Percentiles rank a stretch among this genome's conserved stretches.
phyloP scores from a whole-genome alignment of 2,113 vertebrate species.

The Thomomys bottae region DNA sequence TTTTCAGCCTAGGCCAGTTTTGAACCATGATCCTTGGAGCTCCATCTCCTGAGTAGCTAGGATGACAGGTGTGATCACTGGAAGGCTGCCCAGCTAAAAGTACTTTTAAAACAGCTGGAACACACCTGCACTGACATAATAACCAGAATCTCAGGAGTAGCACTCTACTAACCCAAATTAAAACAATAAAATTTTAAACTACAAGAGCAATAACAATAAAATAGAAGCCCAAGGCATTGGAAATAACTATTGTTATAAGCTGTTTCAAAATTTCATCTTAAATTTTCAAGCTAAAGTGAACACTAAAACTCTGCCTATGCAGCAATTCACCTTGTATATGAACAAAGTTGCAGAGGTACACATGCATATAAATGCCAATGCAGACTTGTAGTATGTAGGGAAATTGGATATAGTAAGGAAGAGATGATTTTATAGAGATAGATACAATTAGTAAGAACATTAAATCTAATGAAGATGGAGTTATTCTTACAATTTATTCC shows the following conservation, averaged over 20 bases:
- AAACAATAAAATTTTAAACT: background rate
- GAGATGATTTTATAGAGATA: too few relatives aligned
- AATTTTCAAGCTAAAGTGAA: background rate
- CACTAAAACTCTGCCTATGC: background rate
- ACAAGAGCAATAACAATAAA: background rate
- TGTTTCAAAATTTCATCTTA: background rate
- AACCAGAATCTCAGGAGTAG: background rate
- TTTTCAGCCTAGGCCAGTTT: too few relatives aligned
- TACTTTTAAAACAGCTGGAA: background rate
- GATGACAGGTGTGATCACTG: too few relatives aligned
- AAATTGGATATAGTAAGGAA: too few relatives aligned
- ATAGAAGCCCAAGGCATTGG: background rate
- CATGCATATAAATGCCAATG: accelerated
- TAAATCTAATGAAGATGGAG: background rate
- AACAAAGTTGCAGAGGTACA: background rate
- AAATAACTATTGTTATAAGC: background rate
- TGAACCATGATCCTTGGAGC: too few relatives aligned
- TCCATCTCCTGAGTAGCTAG: too few relatives aligned
- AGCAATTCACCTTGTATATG: background rate
- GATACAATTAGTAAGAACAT: background rate
- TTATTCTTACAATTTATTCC: background rate
- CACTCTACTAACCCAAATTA: background rate
- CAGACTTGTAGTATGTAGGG: background rate
- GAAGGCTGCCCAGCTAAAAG: background rate
- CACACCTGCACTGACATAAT: background rate